phyloP scores from a whole-genome alignment of 1,140 invertebrate species.

The Saccostrea echinata region DNA sequence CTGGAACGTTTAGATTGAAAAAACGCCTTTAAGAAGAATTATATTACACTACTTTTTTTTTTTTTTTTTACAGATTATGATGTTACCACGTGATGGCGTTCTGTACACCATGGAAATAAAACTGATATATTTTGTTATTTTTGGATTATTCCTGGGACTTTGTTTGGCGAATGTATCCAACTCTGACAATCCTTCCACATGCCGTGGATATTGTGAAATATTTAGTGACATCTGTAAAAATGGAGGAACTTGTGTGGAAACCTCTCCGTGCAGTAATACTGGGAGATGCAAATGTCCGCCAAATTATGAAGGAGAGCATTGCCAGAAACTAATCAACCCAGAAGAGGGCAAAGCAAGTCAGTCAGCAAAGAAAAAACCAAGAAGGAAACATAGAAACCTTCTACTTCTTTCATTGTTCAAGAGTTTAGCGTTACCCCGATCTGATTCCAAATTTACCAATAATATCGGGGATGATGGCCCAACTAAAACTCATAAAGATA shows the following conservation, averaged over 20 bases:
- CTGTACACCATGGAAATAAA: not conserved
- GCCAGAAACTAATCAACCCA: not conserved
- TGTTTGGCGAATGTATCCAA: not conserved
- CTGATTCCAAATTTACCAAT: not conserved
- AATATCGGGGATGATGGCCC: not conserved
- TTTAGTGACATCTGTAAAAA: conserved; percentile 50
- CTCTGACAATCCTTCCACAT: not conserved
- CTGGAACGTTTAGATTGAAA: not conserved
- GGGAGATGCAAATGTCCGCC: conserved; percentile 33
- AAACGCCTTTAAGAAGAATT: not conserved
- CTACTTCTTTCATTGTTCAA: not conserved
- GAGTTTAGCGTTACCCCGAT: not conserved
- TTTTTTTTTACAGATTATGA: conserved; percentile 39
- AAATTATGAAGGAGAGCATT: conserved; percentile 32
- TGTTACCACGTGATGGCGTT: not conserved
- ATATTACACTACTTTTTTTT: not conserved
- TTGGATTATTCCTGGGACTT: not conserved
- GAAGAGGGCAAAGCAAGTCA: no score
- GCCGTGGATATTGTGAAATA: conserved; percentile 41
- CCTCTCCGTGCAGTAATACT: not conserved
- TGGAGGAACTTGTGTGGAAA: conserved; percentile 39
- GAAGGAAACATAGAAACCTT: not conserved
- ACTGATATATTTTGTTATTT: not conserved
- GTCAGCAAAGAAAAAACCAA: not conserved
- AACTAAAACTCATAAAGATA: not conserved